Conservation (phyloP, 2,797 vertebrate genomes). For the Sebastes miniatus region DNA sequence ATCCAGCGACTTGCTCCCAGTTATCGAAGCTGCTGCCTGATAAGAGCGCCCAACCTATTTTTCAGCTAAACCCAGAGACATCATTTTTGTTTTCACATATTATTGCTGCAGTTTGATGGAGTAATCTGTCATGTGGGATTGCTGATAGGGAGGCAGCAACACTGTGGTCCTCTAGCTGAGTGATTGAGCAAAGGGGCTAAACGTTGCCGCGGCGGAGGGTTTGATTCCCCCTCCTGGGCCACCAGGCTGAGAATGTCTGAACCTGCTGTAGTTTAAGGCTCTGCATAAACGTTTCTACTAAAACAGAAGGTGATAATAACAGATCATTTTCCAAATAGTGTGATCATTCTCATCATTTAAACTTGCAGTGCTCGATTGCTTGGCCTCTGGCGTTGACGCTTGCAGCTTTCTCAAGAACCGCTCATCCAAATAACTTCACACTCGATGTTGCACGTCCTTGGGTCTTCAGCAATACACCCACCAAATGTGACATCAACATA, state of each 20-base stretch:
- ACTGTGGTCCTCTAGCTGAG: slow-evolving; percentile 20
- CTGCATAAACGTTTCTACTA: background rate
- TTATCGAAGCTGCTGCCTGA: slow-evolving; percentile 53
- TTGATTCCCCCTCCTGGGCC: slow-evolving; percentile 13
- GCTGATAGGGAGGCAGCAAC: slow-evolving; percentile 23
- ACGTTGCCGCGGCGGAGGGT: background rate
- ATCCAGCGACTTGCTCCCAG: slow-evolving; percentile 28
- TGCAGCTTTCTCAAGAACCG: no score
- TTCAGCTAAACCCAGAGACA: slow-evolving; percentile 44
- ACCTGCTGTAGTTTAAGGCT: background rate
- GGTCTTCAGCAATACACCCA: fast-evolving
- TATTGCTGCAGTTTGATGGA: slow-evolving; percentile 46
- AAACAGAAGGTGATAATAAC: background rate
- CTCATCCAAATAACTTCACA: no score
- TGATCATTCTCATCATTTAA: background rate
- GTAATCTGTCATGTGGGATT: slow-evolving; percentile 32
- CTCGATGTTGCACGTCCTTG: no score
- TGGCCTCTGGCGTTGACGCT: no score
- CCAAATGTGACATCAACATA: background rate
- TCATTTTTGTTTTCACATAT: slow-evolving; percentile 53
- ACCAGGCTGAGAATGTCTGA: background rate
- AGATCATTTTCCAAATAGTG: background rate
- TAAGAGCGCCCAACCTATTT: slow-evolving; percentile 40
- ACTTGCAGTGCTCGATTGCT: no score
- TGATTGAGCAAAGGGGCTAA: slow-evolving; percentile 15